These are phyloP conservation scores for Podarcis cretensis DNA, from an alignment of 2,113 vertebrate species.

Conservation along the genomic window DNA sequence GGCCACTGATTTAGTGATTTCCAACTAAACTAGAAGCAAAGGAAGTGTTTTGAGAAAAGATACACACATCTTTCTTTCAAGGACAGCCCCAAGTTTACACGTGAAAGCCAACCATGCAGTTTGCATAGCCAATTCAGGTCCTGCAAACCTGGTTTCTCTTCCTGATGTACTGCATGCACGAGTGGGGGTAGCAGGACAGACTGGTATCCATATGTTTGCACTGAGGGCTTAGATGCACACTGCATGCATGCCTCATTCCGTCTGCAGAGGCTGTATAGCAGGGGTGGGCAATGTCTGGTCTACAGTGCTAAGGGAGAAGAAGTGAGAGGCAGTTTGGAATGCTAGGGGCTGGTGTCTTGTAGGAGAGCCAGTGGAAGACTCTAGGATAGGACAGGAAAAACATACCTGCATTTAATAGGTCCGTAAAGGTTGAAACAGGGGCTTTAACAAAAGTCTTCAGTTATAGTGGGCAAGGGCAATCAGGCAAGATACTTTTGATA, in stretches of 20 bases:
- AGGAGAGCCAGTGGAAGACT: too few species aligned
- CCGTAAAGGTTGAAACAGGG: too few species aligned
- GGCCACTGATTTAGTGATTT: not conserved
- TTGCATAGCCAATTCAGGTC: not conserved
- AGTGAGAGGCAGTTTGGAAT: too few species aligned
- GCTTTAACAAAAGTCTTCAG: too few species aligned
- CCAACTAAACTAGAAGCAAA: not conserved
- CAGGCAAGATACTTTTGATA: too few species aligned
- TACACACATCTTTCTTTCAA: not conserved
- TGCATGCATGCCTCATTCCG: not conserved
- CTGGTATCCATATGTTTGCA: not conserved
- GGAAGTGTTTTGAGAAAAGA: not conserved
- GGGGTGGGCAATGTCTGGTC: not conserved
- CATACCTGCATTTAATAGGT: too few species aligned
- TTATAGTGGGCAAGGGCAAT: too few species aligned
- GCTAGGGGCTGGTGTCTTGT: too few species aligned
- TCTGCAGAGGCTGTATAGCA: not conserved
- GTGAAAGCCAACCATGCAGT: not conserved
- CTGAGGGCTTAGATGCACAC: not conserved
- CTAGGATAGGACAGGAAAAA: too few species aligned
- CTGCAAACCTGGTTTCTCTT: not conserved
- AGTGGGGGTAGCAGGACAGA: not conserved
- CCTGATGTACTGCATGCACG: not conserved
- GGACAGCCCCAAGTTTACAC: not conserved
- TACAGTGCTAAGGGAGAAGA: too few species aligned